These are phyloP conservation scores for Riptortus pedestris DNA, from an alignment of 1,140 invertebrate species.

Conservation along the genomic window DNA sequence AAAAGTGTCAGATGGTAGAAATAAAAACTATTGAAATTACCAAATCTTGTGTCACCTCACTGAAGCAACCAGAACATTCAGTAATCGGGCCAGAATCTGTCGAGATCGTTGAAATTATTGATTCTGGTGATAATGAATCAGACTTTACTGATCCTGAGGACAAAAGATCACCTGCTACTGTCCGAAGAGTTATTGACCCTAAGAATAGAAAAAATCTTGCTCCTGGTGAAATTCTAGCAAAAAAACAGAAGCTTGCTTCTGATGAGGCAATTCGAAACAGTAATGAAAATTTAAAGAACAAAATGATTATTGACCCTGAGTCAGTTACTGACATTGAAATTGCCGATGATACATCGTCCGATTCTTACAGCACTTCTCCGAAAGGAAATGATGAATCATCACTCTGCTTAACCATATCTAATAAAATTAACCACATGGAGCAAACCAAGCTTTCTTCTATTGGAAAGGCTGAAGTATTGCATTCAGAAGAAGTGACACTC, in stretches of 20 bases:
- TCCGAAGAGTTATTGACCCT: constrained; percentile 28
- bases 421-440: constrained; percentile 28
- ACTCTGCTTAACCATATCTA: constrained; percentile 4
- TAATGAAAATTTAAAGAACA: constrained; percentile 24
- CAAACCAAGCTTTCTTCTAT: constrained; percentile 32
- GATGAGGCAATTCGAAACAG: constrained; percentile 28
- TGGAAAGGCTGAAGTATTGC: constrained; percentile 35
- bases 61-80: constrained; percentile 42
- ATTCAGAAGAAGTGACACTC: constrained; percentile 31
- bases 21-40: constrained; percentile 47
- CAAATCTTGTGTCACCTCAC: constrained; percentile 39
- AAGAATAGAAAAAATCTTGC: constrained; percentile 30
- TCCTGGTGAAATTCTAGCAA: constrained; percentile 32
- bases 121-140: constrained; percentile 44
- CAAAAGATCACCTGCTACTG: constrained; percentile 33
- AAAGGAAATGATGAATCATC: constrained; percentile 5
- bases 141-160: constrained; percentile 45
- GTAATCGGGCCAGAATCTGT: constrained; percentile 38
- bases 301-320: neutral
- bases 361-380: neutral
- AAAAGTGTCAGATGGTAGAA: constrained; percentile 43
- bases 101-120: constrained; percentile 44
- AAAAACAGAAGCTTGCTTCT: constrained; percentile 31
- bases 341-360: neutral
- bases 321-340: neutral